Evolutionary conservation across 64 coral and sea anemone genomes (phyloP).

Genomic region (Orbicella faveolata): DNA sequence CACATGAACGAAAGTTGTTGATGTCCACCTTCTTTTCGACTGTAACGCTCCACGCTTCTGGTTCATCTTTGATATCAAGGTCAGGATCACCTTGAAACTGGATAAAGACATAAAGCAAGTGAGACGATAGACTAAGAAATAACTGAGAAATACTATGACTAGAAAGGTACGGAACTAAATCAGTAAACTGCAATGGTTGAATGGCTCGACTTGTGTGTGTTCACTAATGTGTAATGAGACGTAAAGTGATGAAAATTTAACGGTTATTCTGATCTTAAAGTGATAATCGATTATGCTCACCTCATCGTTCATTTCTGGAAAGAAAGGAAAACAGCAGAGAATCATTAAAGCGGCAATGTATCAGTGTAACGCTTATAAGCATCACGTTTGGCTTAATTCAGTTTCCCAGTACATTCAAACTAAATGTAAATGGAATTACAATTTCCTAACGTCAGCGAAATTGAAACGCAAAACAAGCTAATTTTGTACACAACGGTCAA

Average conservation of each 20-base stretch:
- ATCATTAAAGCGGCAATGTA: background rate
- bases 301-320: slow-evolving; percentile 18
- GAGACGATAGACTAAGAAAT: background rate
- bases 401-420: background rate
- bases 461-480: no score
- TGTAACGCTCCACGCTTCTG: slow-evolving; percentile 94
- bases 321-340: background rate
- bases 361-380: background rate
- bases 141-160: no score
- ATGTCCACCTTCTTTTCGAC: slow-evolving; percentile 82
- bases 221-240: no score
- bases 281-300: background rate
- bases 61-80: slow-evolving; percentile 94
- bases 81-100: slow-evolving; percentile 65
- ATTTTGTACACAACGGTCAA: no score
- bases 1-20: background rate
- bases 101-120: background rate
- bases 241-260: no score
- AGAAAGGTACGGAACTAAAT: no score
- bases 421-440: background rate
- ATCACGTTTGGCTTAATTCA: background rate
- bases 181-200: no score
- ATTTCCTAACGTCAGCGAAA: no score
- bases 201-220: no score
- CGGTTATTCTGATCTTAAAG: no score